Percentiles rank a stretch among this genome's conserved stretches.
These are phyloP conservation scores for Alentia gelatinosa DNA, from an alignment of 2,888 invertebrate genomes.

Conservation along the genomic window DNA sequence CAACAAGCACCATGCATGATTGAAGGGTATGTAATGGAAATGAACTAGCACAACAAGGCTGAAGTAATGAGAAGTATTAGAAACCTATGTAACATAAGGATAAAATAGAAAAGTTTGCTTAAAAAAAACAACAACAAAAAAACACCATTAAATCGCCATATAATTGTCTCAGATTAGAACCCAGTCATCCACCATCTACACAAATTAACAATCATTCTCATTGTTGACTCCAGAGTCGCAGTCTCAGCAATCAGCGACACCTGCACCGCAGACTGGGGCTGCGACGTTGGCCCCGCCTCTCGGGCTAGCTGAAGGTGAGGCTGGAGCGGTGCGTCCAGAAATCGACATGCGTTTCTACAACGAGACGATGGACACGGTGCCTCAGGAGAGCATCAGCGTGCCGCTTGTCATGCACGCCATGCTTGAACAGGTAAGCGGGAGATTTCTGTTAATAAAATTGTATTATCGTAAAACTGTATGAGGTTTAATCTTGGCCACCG, in stretches of 20 bases:
- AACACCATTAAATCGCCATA: too few relatives aligned
- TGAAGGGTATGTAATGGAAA: too few relatives aligned
- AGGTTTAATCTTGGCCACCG: too few relatives aligned
- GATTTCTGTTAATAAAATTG: too few relatives aligned
- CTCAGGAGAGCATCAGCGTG: constrained; percentile 78
- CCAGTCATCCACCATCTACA: background rate
- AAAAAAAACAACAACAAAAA: too few relatives aligned
- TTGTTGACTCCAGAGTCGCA: constrained; percentile 52
- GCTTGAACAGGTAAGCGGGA: constrained; percentile 78
- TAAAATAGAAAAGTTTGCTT: too few relatives aligned
- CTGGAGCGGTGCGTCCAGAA: constrained; percentile 47
- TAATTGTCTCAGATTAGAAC: too few relatives aligned
- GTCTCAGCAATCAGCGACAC: constrained; percentile 53
- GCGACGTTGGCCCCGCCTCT: background rate
- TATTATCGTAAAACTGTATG: too few relatives aligned
- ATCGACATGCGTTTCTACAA: constrained; percentile 80
- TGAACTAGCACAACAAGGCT: too few relatives aligned
- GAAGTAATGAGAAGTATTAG: too few relatives aligned
- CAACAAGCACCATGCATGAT: too few relatives aligned
- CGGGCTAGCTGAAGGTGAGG: constrained; percentile 43
- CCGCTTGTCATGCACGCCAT: constrained; percentile 78
- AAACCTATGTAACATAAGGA: too few relatives aligned
- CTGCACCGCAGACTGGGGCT: constrained; percentile 40
- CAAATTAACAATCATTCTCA: background rate
- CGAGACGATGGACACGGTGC: constrained; percentile 78